phyloP scores from a whole-genome alignment of 2,797 vertebrate genomes.

The Notoglanidium macrostoma region DNA sequence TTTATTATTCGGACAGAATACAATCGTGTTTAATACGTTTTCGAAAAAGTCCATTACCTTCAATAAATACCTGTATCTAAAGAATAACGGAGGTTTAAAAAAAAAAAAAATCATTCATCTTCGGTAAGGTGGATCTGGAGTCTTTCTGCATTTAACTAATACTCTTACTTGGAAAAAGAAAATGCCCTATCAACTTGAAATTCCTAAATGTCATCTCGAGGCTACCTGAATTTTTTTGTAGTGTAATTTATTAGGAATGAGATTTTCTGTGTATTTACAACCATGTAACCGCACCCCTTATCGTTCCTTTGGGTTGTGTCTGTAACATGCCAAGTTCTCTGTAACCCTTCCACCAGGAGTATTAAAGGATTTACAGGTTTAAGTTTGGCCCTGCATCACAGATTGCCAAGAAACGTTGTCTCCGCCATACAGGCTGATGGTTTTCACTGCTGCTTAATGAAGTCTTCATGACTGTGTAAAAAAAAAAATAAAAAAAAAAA shows the following conservation, averaged over 20 bases:
- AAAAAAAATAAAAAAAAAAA: background rate
- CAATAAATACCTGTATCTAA: background rate
- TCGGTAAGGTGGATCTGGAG: background rate
- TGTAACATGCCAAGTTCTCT: conserved; percentile 46
- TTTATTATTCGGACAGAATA: background rate
- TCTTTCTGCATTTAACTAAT: background rate
- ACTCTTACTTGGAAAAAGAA: background rate
- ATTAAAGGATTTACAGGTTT: conserved; percentile 58
- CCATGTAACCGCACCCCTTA: too few species aligned
- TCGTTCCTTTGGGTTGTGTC: conserved; percentile 16
- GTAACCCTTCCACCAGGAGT: conserved; percentile 36
- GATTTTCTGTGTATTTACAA: background rate
- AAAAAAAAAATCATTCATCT: too few species aligned
- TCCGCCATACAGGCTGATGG: background rate
- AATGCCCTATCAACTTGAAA: background rate
- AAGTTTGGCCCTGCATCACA: conserved; percentile 10
- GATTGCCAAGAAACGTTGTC: background rate
- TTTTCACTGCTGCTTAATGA: background rate
- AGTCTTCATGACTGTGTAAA: background rate
- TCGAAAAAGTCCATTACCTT: background rate
- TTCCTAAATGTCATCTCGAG: background rate
- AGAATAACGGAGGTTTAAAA: too few species aligned
- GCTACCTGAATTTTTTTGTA: background rate
- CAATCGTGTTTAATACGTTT: too few species aligned
- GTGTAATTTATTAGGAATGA: too few species aligned